phyloP scores from a whole-genome alignment of 2,113 vertebrate species.

The Falco punctatus region DNA sequence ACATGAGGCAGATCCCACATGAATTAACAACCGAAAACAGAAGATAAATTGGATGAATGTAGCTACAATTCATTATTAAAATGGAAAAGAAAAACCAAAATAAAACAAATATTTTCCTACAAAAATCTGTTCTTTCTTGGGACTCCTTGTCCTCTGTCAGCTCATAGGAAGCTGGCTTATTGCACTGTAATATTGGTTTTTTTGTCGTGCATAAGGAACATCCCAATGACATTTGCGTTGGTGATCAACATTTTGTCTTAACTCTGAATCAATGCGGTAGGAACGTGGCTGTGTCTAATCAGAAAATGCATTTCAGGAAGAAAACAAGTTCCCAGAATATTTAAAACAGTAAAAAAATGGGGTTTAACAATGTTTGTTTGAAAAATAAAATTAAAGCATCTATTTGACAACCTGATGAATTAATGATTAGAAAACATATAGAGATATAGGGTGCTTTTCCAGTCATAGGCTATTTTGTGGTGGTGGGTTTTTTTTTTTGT shows the following conservation, averaged over 20 bases:
- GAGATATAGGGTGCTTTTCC: neutral
- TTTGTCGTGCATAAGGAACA: neutral
- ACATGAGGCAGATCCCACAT: neutral
- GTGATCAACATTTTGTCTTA: neutral
- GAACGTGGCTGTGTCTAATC: neutral
- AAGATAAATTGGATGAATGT: neutral
- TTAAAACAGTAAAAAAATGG: neutral
- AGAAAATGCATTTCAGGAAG: neutral
- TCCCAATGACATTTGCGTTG: neutral
- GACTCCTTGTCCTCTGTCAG: neutral
- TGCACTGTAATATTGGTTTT: neutral
- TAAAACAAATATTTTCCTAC: neutral
- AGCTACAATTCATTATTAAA: neutral
- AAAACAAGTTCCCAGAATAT: neutral
- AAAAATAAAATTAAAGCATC: neutral
- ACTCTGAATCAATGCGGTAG: neutral
- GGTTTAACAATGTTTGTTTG: neutral
- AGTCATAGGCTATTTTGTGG: neutral
- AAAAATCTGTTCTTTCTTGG: neutral
- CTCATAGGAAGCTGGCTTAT: neutral
- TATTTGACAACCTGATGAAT: neutral
- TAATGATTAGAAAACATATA: neutral
- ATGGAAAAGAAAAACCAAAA: neutral
- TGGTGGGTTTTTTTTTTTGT: accelerated
- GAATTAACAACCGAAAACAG: neutral